Base-by-base conservation (phyloP, 2,888 invertebrate genomes). In the Limulus polyphemus region DNA sequence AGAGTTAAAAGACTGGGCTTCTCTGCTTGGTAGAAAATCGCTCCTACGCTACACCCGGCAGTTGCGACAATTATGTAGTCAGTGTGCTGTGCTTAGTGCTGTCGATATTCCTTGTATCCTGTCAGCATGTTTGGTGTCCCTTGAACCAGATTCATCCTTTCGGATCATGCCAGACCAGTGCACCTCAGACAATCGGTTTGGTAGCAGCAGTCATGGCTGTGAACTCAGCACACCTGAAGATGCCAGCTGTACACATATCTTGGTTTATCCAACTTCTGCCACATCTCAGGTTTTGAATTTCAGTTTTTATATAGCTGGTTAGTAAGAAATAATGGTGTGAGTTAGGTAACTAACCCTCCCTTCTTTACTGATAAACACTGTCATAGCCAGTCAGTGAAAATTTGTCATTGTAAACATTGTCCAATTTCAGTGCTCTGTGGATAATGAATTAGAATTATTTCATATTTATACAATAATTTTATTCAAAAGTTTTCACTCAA, bases 191-290 rank as follows among this genome's bases (percentile, higher is more conserved):
- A 93, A 93, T 78, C 81, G 92, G 62, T 90, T 90, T 79, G 32
- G 32, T 5, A 32, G 32, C 7, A 85, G 86, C 68, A 86, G 87
- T 70, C 71, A 71, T 58, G 90, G 90, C 77, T 88, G 88, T 73
- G 88, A 89, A 70, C 81, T 98, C 72, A 90, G 90, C 71, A 98
- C 98, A 64, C 98, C 98, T 10, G 85, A 93, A 69, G 98, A 99
- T 79, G 91, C 94, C 67, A 90, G 93, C 62, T 91, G 91, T 76
- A 98, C 98, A 63, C 99, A 99, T 76, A 98, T 99, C 71, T 83
- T 99, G 71, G 98, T 98, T 70, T 98, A 99, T 79, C 98, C 98
- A 58, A 98, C 95, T 51, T 95, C 91, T 64, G 93, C 94, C 54
- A 90, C 90, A 62, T 90, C 93, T 63, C 90, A 90, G 83, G 88